phyloP scores from a whole-genome alignment of 2,888 invertebrate genomes.

The Oasisia sp. region DNA sequence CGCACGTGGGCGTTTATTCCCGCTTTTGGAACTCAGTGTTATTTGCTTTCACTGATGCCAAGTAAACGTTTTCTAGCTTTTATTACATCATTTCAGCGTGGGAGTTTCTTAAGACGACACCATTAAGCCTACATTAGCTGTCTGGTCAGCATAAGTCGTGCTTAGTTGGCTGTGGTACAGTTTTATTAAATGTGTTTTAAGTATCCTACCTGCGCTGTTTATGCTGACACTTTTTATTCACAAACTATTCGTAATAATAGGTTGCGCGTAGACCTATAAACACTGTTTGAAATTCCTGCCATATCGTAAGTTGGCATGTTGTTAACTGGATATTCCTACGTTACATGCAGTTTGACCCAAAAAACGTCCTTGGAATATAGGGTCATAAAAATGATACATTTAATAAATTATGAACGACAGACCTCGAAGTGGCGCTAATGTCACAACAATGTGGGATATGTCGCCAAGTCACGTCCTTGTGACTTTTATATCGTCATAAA shows the following conservation, averaged over 20 bases:
- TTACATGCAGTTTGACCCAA: background rate
- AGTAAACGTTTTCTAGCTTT: background rate
- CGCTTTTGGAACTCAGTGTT: background rate
- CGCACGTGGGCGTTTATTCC: background rate
- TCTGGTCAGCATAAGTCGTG: too few species aligned
- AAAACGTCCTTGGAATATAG: background rate
- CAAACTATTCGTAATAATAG: too few species aligned
- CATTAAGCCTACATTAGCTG: background rate
- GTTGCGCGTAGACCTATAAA: too few species aligned
- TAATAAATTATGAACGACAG: background rate
- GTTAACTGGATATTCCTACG: too few species aligned
- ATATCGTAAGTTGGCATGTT: too few species aligned
- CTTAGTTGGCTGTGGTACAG: too few species aligned
- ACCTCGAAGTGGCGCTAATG: background rate
- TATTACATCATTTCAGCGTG: background rate
- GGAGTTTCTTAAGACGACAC: background rate
- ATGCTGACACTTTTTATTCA: too few species aligned
- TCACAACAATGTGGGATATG: background rate
- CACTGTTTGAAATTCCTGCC: too few species aligned
- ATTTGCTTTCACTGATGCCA: background rate
- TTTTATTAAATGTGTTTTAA: too few species aligned
- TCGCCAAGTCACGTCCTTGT: background rate
- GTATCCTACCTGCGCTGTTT: too few species aligned
- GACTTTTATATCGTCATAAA: background rate
- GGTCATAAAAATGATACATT: background rate